Evolutionary conservation across 35 echinoderm and acorn worm genomes (phyloP).

Genomic region (Hemicentrotus pulcherrimus): DNA sequence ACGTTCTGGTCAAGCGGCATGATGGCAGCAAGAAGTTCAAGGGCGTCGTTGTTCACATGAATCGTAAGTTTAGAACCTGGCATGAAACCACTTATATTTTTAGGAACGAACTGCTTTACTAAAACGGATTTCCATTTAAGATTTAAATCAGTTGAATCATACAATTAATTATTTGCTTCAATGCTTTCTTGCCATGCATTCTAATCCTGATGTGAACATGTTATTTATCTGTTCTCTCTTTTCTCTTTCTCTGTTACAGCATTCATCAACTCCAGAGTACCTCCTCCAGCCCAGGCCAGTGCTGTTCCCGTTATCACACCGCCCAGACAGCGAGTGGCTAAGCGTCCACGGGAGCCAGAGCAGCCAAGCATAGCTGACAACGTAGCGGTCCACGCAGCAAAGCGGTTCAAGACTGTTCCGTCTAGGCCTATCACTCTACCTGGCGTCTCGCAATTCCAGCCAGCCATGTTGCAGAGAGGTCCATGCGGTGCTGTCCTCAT

Average conservation of each 20-base stretch:
- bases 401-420: not conserved
- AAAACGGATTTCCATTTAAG: no score
- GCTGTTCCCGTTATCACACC: not conserved
- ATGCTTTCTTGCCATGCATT: not conserved
- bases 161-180: no score
- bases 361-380: not conserved
- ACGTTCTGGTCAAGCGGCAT: slow-evolving; percentile 21
- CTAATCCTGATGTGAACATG: not conserved
- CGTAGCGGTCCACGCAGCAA: not conserved
- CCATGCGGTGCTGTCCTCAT: not conserved
- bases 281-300: not conserved
- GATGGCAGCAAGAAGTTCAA: slow-evolving; percentile 33
- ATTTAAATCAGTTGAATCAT: no score
- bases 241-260: not conserved
- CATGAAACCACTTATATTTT: no score
- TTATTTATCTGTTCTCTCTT: not conserved
- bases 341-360: not conserved
- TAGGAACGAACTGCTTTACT: no score
- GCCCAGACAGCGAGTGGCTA: not conserved
- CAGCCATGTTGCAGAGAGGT: not conserved
- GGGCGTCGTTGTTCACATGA: slow-evolving; percentile 21
- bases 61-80: slow-evolving; percentile 12
- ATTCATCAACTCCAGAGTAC: not conserved
- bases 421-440: not conserved
- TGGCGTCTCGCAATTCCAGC: not conserved